Conservation (phyloP, 2,797 vertebrate genomes). For the Sardinella longiceps region DNA sequence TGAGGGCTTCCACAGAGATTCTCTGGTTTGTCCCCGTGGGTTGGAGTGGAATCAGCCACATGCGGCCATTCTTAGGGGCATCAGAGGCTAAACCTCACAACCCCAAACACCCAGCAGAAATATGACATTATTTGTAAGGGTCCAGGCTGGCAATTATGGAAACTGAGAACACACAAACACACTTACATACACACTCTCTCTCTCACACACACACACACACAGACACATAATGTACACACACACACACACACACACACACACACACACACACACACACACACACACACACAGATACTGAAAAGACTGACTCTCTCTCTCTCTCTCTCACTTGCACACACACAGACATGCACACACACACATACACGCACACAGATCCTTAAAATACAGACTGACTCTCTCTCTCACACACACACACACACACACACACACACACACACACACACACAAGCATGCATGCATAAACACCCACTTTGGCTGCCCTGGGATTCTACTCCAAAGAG, state of each 20-base stretch:
- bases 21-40: not conserved
- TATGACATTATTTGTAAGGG: not conserved
- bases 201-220: not conserved
- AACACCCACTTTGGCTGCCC: not conserved
- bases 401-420: not conserved
- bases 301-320: not conserved
- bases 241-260: not conserved
- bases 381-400: not conserved
- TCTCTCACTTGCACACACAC: not conserved
- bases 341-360: too few species aligned
- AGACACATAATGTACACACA: not conserved
- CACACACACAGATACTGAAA: too few species aligned
- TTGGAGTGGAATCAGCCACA: not conserved
- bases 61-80: not conserved
- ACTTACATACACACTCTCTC: not conserved
- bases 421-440: not conserved
- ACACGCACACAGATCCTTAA: not conserved
- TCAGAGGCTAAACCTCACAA: not conserved
- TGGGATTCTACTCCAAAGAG: conserved; percentile 17
- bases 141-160: not conserved
- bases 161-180: too few species aligned
- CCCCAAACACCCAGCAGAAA: not conserved
- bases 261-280: not conserved
- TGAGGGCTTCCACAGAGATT: not conserved
- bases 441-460: not conserved